Base-by-base conservation (phyloP, 2,797 vertebrate species). In the Sebastes hubbsi region DNA sequence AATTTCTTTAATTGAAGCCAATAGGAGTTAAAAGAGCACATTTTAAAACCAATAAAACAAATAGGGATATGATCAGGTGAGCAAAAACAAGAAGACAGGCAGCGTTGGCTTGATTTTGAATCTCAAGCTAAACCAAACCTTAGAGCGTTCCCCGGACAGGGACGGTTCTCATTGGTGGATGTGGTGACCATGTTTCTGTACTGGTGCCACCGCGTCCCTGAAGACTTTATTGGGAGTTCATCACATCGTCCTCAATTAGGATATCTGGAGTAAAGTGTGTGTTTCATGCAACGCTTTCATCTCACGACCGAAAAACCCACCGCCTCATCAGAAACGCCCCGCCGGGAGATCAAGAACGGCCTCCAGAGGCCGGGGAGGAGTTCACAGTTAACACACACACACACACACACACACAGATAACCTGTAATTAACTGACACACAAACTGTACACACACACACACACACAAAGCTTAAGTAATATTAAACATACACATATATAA, bases 281-380 rank as follows among this genome's bases (percentile, higher is more conserved):
- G 38, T 70, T 71, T 73, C 30, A 60, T 6, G 22, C 25, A 11
- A 5, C 2, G 20, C 78, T 81, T 82, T 88, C 27, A 82, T 83
- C 83, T 81, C 55, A 63, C 5, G 18, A 8, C 7, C 0, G 4
- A 74, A 54, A 58, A 58, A 42, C 14, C 2, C 14, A 5, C 36
- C 2, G 36, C 56, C 27, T 77, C 80, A 25, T 80, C 81, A 81
- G 16, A 64, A 54, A 63, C 12, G 1, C 18, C 16, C 79, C 27
- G 1, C 4, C 2, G 25, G 65, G 62, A 73, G 38, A 70, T 67
- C 22, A 18, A 20, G 27, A 59, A 14, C 32, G 1, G 12, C 56
- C 80, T 52, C 55, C 0, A 63, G 63, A 54, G 70, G 55, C 29
- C 4, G 3, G 16, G 30, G 64, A 2, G 54, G 8, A 55, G 29